Evolutionary conservation across 2,113 vertebrate genomes (phyloP).

Genomic region (Eulemur macaco): DNA sequence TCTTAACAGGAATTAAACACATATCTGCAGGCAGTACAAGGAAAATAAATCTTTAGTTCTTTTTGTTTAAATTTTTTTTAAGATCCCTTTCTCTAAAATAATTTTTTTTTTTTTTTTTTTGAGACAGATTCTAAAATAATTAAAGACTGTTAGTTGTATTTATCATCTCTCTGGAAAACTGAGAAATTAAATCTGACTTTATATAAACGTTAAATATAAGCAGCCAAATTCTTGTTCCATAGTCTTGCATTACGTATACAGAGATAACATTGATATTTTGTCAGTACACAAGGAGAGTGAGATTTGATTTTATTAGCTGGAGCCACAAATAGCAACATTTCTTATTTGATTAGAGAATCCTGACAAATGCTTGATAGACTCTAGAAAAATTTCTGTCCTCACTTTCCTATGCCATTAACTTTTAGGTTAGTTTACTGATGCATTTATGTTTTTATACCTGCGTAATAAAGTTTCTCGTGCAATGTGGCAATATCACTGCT

Average conservation of each 20-base stretch:
- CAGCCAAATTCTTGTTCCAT: neutral
- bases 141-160: neutral
- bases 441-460: neutral
- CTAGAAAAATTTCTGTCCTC: neutral
- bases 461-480: neutral
- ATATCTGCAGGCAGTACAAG: neutral
- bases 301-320: neutral
- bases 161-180: conserved; percentile 12
- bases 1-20: neutral
- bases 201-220: neutral
- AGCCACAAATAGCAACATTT: neutral
- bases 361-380: neutral
- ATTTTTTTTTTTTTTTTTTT: neutral
- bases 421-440: neutral
- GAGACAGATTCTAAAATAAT: neutral
- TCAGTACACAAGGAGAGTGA: neutral
- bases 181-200: neutral
- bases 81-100: neutral
- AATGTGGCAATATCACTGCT: neutral
- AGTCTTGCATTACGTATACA: neutral
- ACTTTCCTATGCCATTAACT: neutral
- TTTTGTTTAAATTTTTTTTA: conserved; percentile 9
- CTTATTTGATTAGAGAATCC: neutral
- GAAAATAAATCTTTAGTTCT: neutral
- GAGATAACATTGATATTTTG: neutral